Evolutionary conservation across 2,113 vertebrate species (phyloP).

Genomic region (Marcusenius ussheri): DNA sequence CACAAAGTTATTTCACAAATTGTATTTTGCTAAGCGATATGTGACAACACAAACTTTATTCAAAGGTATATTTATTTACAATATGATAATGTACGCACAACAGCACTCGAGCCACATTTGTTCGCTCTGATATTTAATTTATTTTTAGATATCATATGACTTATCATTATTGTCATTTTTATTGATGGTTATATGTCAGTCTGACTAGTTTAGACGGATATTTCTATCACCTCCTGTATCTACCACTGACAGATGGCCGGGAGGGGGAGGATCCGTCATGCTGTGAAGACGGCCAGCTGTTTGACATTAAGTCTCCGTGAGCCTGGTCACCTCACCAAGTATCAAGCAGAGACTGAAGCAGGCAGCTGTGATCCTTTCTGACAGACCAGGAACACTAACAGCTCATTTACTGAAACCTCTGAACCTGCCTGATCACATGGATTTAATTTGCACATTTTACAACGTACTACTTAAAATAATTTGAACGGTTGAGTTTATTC

Average conservation of each 20-base stretch:
- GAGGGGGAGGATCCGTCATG: not conserved
- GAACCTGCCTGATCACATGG: not conserved
- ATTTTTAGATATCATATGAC: not conserved
- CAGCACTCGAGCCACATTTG: not conserved
- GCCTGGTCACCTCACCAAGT: not conserved
- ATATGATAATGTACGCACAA: not conserved
- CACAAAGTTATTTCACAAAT: not conserved
- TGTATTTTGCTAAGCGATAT: not conserved
- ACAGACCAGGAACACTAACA: not conserved
- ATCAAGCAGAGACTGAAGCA: constrained; percentile 3
- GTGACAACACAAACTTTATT: not conserved
- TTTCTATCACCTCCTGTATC: not conserved
- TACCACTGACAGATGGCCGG: not conserved
- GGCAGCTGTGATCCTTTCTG: not conserved
- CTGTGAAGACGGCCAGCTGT: constrained; percentile 14
- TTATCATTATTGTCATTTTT: not conserved
- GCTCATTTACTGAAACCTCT: not conserved
- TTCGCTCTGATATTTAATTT: not conserved
- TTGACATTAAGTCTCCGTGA: constrained; percentile 16
- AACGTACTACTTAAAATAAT: not conserved
- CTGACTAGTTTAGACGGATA: not conserved
- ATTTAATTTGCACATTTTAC: not conserved
- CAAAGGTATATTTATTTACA: not conserved
- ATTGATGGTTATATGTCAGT: not conserved
- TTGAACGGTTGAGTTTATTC: not conserved